These are phyloP conservation scores for Alligator sinensis DNA, from an alignment of 2,113 vertebrate genomes.

Conservation along the genomic window DNA sequence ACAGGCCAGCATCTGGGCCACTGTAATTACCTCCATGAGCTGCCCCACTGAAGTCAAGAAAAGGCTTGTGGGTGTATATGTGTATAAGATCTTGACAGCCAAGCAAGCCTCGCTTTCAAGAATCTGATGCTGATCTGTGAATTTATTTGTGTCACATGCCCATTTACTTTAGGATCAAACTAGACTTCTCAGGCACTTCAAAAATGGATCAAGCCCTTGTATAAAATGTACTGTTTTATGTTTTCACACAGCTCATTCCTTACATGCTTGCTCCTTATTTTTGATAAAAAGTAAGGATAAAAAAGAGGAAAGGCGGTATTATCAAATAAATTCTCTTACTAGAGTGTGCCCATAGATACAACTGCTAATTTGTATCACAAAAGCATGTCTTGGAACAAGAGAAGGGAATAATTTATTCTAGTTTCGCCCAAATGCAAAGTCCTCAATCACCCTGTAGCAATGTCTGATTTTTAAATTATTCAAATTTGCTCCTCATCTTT, in stretches of 20 bases:
- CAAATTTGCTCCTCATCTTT: constrained; percentile 27
- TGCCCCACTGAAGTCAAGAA: neutral
- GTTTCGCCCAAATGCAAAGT: constrained; percentile 13
- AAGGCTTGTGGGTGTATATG: neutral
- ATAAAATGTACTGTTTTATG: neutral
- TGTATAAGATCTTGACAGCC: neutral
- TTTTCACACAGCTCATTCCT: neutral
- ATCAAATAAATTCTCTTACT: constrained; percentile 11
- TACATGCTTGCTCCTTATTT: neutral
- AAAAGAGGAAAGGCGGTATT: neutral
- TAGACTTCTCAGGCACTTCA: neutral
- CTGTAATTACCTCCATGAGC: neutral
- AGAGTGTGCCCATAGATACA: neutral
- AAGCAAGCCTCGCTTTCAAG: neutral
- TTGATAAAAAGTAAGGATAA: neutral
- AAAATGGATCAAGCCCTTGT: neutral
- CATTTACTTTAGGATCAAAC: neutral
- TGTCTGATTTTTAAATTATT: constrained; percentile 42
- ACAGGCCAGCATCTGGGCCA: neutral
- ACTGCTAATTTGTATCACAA: constrained; percentile 32
- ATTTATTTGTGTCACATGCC: neutral
- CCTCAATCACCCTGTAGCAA: constrained; percentile 20
- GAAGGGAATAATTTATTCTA: neutral
- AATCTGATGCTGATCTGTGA: neutral
- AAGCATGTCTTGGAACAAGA: neutral